Evolutionary conservation across 2,797 vertebrate genomes (phyloP).

Genomic region (Melopsittacus undulatus): DNA sequence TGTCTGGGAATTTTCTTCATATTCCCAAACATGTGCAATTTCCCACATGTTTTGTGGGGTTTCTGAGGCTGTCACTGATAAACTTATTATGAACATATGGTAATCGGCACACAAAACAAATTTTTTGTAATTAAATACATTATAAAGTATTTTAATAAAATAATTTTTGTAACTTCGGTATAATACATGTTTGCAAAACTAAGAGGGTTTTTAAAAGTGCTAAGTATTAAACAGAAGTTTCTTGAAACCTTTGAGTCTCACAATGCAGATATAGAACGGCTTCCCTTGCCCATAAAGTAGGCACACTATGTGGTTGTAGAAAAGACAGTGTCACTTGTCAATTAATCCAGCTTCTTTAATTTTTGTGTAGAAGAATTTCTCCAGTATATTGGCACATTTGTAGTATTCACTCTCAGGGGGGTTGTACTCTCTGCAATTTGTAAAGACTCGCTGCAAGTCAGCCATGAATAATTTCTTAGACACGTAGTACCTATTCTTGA

Average conservation of each 20-base stretch:
- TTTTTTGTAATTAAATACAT: constrained; percentile 74
- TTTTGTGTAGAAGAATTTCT: constrained; percentile 99
- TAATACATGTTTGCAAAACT: constrained; percentile 78
- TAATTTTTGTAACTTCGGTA: constrained; percentile 77
- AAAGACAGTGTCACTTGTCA: constrained; percentile 85
- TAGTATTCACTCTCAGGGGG: constrained; percentile 98
- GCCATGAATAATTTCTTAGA: constrained; percentile 99
- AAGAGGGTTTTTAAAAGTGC: constrained; percentile 80
- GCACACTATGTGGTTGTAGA: constrained; percentile 63
- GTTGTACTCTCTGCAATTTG: constrained; percentile 98
- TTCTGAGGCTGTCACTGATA: constrained; percentile 70
- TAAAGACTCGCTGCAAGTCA: constrained; percentile 98
- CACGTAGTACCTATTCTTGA: constrained; percentile 98
- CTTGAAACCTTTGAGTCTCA: constrained; percentile 51
- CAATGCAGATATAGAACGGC: constrained; percentile 50
- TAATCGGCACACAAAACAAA: constrained; percentile 75
- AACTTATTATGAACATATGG: constrained; percentile 53
- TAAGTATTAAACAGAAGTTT: constrained; percentile 75
- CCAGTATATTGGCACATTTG: constrained; percentile 98
- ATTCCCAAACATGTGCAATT: constrained; percentile 75
- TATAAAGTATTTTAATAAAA: constrained; percentile 80
- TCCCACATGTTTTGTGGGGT: constrained; percentile 43
- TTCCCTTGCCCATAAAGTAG: constrained; percentile 60
- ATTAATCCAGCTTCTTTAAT: constrained; percentile 98
- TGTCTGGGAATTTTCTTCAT: constrained; percentile 65